Percentiles rank a stretch among this genome's conserved stretches.
Evolutionary conservation across 2,113 vertebrate genomes (phyloP).

Genomic region (Silurus meridionalis): DNA sequence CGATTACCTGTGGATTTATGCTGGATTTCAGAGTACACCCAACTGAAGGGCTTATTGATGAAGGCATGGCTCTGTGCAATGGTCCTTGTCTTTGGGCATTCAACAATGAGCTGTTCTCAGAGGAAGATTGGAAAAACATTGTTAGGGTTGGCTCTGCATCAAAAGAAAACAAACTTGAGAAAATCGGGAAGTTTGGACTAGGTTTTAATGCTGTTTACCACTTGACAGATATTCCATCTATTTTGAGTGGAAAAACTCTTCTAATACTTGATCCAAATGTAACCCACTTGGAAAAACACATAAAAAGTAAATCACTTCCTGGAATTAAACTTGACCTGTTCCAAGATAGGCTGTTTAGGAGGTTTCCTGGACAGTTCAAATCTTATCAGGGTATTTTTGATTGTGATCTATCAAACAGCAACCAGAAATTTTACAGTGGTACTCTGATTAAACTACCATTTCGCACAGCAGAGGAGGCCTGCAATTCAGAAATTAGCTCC

Average conservation of each 20-base stretch:
- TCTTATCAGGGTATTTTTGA: slow-evolving; percentile 77
- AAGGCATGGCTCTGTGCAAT: slow-evolving; percentile 76
- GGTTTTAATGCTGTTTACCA: slow-evolving; percentile 85
- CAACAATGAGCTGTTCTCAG: slow-evolving; percentile 78
- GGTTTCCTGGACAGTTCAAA: slow-evolving; percentile 81
- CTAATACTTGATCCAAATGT: slow-evolving; percentile 85
- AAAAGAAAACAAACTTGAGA: slow-evolving; percentile 74
- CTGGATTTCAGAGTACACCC: slow-evolving; percentile 72
- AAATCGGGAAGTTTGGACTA: slow-evolving; percentile 82
- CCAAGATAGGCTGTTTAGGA: slow-evolving; percentile 59
- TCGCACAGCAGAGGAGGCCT: slow-evolving; percentile 75
- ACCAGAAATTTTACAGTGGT: slow-evolving; percentile 67
- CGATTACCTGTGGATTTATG: slow-evolving; percentile 76
- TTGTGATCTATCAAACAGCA: slow-evolving; percentile 66
- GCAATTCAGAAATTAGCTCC: slow-evolving; percentile 71
- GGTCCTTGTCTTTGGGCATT: slow-evolving; percentile 84
- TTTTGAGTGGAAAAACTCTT: slow-evolving; percentile 75
- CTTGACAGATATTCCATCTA: slow-evolving; percentile 79
- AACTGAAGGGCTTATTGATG: slow-evolving; percentile 75
- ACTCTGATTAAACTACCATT: slow-evolving; percentile 83
- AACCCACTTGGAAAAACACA: slow-evolving; percentile 79
- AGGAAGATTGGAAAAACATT: slow-evolving; percentile 79
- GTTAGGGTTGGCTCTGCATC: slow-evolving; percentile 76
- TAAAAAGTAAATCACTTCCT: slow-evolving; percentile 66
- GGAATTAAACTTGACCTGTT: slow-evolving; percentile 79